Evolutionary conservation across 1,140 invertebrate genomes (phyloP).

Genomic region (Aphaenogaster ashmeadi): DNA sequence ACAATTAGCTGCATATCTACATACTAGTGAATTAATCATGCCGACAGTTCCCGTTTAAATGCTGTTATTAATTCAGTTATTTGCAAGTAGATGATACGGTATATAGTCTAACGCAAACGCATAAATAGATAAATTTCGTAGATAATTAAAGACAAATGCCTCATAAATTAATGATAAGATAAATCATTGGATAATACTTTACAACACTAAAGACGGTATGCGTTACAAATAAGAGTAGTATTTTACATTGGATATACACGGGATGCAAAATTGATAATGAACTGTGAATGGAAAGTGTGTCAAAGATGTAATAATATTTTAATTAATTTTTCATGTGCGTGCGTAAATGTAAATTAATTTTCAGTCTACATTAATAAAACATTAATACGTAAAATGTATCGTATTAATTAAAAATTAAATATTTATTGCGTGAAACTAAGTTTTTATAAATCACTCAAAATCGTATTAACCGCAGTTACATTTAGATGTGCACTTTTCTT

Average conservation of each 20-base stretch:
- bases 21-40: conserved; percentile 47
- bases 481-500: background rate
- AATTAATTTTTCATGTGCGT: background rate
- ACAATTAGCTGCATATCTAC: conserved; percentile 23
- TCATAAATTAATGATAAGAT: background rate
- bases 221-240: background rate
- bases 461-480: background rate
- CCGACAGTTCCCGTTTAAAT: conserved; percentile 19
- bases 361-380: background rate
- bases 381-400: background rate
- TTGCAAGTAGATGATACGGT: background rate
- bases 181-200: background rate
- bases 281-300: background rate
- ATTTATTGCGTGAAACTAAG: background rate
- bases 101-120: background rate
- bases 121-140: conserved; percentile 23
- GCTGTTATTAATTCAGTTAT: conserved; percentile 28
- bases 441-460: conserved; percentile 7
- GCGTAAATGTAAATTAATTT: background rate
- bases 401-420: background rate
- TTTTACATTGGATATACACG: background rate
- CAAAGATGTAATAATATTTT: background rate
- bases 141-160: background rate
- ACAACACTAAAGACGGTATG: background rate
- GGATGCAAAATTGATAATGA: background rate